These are phyloP conservation scores for Cantharis flavilabris DNA, from an alignment of 2,888 invertebrate genomes.

Conservation along the genomic window DNA sequence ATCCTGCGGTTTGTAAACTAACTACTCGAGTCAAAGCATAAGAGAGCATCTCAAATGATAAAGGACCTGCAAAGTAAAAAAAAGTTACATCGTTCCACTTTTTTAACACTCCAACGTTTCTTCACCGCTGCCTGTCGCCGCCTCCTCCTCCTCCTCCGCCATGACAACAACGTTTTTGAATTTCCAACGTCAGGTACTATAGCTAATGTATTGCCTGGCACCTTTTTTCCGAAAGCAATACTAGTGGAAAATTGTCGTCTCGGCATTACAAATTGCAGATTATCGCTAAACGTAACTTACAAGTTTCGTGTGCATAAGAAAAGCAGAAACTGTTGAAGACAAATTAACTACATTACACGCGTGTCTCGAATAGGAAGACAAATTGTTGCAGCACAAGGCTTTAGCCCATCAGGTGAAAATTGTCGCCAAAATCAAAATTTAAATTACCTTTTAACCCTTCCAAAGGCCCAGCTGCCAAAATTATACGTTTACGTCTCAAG, in stretches of 20 bases:
- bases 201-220: neutral
- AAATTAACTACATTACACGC: slow-evolving; percentile 16
- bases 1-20: slow-evolving; percentile 14
- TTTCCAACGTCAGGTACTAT: neutral
- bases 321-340: slow-evolving; percentile 14
- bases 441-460: no score
- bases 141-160: neutral
- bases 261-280: neutral
- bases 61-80: neutral
- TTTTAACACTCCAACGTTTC: neutral
- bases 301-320: neutral
- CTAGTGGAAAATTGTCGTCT: neutral
- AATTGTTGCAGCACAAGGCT: slow-evolving; percentile 17
- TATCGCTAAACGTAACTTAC: neutral
- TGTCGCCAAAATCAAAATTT: neutral
- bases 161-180: neutral
- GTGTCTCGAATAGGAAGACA: slow-evolving; percentile 21
- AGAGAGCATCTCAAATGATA: neutral
- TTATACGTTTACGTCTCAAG: neutral
- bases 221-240: neutral
- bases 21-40: neutral
- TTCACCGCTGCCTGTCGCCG: neutral
- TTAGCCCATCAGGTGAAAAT: neutral
- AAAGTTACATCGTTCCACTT: neutral
- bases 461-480: neutral